Evolutionary conservation across 2,797 vertebrate genomes (phyloP).

Genomic region (Tauraco hartlaubi): DNA sequence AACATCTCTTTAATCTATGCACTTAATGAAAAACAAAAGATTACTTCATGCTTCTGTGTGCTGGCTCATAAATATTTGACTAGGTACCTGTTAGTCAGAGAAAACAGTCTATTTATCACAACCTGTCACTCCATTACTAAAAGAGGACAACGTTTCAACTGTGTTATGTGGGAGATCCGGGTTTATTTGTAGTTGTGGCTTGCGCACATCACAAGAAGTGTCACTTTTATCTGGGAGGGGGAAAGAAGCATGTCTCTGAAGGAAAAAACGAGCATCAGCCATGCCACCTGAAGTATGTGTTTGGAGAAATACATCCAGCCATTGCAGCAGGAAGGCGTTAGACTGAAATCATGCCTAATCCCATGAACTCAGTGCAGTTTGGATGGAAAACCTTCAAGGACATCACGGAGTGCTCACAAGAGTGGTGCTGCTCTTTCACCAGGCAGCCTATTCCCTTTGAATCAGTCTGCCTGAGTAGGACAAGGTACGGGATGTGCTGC

Average conservation of each 20-base stretch:
- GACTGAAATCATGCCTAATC: background rate
- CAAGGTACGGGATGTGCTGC: background rate
- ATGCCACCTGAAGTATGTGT: background rate
- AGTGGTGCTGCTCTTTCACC: background rate
- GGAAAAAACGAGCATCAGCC: background rate
- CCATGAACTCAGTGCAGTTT: background rate
- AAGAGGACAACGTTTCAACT: background rate
- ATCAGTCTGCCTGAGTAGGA: background rate
- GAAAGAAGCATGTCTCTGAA: background rate
- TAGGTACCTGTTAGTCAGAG: background rate
- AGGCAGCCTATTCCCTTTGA: background rate
- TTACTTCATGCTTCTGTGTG: constrained; percentile 44
- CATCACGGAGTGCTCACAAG: background rate
- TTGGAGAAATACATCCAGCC: background rate
- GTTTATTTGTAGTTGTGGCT: background rate
- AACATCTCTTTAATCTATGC: constrained; percentile 58
- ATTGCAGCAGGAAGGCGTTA: background rate
- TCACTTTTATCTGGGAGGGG: background rate
- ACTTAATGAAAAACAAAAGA: constrained; percentile 62
- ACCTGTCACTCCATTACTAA: constrained; percentile 5
- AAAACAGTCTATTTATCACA: constrained; percentile 36
- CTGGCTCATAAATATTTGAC: constrained; percentile 26
- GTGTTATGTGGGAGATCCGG: background rate
- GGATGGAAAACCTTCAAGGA: background rate
- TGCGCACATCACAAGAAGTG: background rate